Evolutionary conservation across 2,888 invertebrate species (phyloP).

Genomic region (Chymomyza procnemis): DNA sequence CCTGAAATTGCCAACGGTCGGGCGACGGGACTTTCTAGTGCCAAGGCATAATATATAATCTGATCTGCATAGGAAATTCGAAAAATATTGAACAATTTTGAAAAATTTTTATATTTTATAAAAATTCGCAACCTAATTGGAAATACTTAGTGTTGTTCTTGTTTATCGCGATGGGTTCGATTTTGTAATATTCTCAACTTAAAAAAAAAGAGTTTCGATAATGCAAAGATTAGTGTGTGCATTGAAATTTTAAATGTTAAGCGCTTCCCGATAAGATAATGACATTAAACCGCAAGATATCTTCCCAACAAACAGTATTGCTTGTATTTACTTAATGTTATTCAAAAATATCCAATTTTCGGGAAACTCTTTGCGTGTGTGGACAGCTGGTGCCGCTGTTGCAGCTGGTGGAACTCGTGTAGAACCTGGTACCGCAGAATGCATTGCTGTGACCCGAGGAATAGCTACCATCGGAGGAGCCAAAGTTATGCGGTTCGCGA

Average conservation of each 20-base stretch:
- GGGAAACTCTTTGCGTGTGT: conserved; percentile 79
- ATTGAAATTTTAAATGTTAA: not conserved
- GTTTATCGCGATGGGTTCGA: no score
- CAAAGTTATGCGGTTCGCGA: no score
- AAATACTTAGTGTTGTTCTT: no score
- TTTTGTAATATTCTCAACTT: conserved; percentile 38
- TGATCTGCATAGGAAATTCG: not conserved
- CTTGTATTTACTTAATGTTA: conserved; percentile 47
- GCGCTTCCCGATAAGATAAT: not conserved
- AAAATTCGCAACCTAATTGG: no score
- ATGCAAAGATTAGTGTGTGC: not conserved
- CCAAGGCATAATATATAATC: not conserved
- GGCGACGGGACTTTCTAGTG: not conserved
- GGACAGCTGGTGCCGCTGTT: not conserved
- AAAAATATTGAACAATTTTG: no score
- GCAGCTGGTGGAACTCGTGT: not conserved
- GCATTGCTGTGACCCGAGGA: no score
- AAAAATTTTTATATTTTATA: no score
- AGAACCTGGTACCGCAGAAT: no score
- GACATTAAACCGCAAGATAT: not conserved
- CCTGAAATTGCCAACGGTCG: no score
- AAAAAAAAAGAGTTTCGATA: conserved; percentile 13
- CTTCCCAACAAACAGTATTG: not conserved
- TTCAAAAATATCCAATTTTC: conserved; percentile 83
- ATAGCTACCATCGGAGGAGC: no score